phyloP scores from a whole-genome alignment of 2,113 vertebrate genomes.

The Urocynchramus pylzowi region DNA sequence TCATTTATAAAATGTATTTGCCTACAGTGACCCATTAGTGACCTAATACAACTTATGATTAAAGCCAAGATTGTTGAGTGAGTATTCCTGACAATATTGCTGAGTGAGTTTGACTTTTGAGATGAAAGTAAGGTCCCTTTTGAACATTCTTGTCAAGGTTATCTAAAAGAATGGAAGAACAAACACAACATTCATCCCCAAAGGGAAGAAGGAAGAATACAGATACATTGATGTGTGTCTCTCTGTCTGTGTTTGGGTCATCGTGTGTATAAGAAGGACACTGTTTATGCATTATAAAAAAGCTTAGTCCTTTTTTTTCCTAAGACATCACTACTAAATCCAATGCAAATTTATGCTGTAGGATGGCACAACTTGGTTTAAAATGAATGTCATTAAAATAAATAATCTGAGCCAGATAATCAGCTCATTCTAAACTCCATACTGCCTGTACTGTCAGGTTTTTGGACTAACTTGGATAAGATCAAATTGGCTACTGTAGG shows the following conservation, averaged over 20 bases:
- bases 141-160: not conserved
- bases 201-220: not conserved
- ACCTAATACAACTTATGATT: not conserved
- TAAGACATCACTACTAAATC: not conserved
- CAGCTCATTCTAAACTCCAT: not conserved
- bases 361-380: not conserved
- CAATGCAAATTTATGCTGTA: not conserved
- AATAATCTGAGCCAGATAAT: not conserved
- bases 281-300: not conserved
- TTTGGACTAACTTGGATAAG: not conserved
- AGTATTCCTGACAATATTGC: not conserved
- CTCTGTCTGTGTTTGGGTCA: not conserved
- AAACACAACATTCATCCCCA: not conserved
- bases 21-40: not conserved
- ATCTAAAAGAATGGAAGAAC: not conserved
- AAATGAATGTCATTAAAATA: not conserved
- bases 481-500: not conserved
- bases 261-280: fast-evolving
- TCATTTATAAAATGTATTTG: not conserved
- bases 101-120: not conserved
- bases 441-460: not conserved
- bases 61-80: not conserved
- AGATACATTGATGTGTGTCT: not conserved
- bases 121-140: not conserved
- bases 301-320: not conserved